These are phyloP conservation scores for Dolichotis patagonum DNA, from an alignment of 2,113 vertebrate genomes.

Conservation along the genomic window DNA sequence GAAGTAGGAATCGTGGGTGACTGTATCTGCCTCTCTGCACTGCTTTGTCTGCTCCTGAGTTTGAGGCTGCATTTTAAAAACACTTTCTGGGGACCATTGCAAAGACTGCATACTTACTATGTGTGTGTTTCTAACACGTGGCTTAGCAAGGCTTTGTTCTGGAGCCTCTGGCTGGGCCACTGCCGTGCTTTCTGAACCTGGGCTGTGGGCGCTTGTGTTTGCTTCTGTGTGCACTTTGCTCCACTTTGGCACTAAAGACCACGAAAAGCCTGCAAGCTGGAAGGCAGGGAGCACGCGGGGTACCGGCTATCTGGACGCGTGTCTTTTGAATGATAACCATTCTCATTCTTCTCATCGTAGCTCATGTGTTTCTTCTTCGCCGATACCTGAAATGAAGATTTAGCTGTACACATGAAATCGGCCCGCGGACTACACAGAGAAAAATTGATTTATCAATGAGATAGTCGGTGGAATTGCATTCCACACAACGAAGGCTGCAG, in stretches of 20 bases:
- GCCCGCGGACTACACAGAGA: constrained; percentile 8
- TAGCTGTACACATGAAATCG: constrained; percentile 55
- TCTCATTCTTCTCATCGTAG: background rate
- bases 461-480: constrained; percentile 56
- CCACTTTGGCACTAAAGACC: background rate
- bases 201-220: background rate
- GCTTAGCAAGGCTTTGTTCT: background rate
- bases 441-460: constrained; percentile 41
- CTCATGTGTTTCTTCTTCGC: background rate
- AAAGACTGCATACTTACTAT: background rate
- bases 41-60: background rate
- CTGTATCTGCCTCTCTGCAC: background rate
- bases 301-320: background rate
- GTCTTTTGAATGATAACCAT: background rate
- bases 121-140: background rate
- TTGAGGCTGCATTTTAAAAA: background rate
- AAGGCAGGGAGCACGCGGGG: background rate
- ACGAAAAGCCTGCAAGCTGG: background rate
- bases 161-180: background rate
- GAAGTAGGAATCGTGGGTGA: background rate
- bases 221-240: background rate
- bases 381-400: background rate
- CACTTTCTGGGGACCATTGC: background rate
- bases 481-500: constrained; percentile 29
- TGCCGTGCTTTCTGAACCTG: background rate